A percentile compares a stretch with the other conserved stretches of the same genome.
These are phyloP conservation scores for Dolichopus griseipennis DNA, from an alignment of 2,888 invertebrate genomes.

Conservation along the genomic window DNA sequence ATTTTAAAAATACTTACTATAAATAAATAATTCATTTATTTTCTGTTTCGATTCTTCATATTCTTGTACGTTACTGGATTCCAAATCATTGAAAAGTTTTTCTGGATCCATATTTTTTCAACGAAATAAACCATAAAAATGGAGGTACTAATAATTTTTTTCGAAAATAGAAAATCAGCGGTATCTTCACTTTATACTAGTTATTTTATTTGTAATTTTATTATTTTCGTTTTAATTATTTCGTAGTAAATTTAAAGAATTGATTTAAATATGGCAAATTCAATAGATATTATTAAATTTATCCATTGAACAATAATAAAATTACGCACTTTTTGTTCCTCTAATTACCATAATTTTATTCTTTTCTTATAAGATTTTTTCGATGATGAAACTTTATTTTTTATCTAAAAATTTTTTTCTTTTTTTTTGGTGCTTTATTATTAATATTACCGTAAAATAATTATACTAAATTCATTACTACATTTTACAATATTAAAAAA, in stretches of 20 bases:
- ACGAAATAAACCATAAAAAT: not conserved
- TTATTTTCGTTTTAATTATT: not conserved
- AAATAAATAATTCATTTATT: constrained; percentile 61
- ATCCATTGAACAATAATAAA: constrained; percentile 10
- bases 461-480: not conserved
- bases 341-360: constrained; percentile 27
- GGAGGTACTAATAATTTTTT: not conserved
- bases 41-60: constrained; percentile 60
- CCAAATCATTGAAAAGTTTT: constrained; percentile 56
- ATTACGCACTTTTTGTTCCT: constrained; percentile 27
- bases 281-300: not conserved
- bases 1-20: constrained; percentile 48
- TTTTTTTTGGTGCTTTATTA: not conserved
- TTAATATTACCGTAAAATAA: not conserved
- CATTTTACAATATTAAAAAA: not conserved
- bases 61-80: constrained; percentile 57
- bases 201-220: not conserved
- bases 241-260: not conserved
- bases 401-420: not conserved
- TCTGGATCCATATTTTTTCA: constrained; percentile 39
- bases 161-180: not conserved
- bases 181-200: not conserved
- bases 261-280: constrained; percentile 6
- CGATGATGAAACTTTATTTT: not conserved
- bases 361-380: constrained; percentile 2